phyloP scores from a whole-genome alignment of 2,797 vertebrate species.

The Enteromius fasciolatus region DNA sequence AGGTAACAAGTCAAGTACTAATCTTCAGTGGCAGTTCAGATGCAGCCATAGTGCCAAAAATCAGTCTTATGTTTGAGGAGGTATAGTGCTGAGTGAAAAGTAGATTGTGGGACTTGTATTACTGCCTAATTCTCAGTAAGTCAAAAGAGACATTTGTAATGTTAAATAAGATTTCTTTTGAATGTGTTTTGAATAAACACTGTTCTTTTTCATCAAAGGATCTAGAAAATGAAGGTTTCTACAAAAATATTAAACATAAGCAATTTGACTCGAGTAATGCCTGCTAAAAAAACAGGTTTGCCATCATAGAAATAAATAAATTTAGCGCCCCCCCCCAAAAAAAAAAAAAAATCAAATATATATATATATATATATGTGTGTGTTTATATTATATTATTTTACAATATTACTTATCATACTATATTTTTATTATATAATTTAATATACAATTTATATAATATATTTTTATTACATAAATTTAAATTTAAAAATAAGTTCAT shows the following conservation, averaged over 20 bases:
- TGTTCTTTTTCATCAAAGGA: background rate
- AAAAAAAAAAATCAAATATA: background rate
- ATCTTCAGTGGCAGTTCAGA: background rate
- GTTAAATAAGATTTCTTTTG: too few species aligned
- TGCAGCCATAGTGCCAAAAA: background rate
- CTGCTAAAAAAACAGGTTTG: background rate
- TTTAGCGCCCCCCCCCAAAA: too few species aligned
- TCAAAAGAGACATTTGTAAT: background rate
- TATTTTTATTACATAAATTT: too few species aligned
- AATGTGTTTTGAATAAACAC: background rate
- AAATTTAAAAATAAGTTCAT: too few species aligned
- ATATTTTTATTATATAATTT: too few species aligned
- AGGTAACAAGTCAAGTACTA: constrained; percentile 11
- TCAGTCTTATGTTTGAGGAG: background rate
- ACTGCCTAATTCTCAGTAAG: background rate
- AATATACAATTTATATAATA: too few species aligned
- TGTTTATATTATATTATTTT: too few species aligned
- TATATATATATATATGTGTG: too few species aligned
- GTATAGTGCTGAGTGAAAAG: background rate
- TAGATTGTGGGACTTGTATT: background rate
- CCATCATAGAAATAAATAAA: background rate
- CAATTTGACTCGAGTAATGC: background rate
- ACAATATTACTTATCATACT: too few species aligned
- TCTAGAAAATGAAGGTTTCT: background rate
- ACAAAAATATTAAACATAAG: background rate